A percentile compares a stretch with the other conserved stretches of the same genome.
These are phyloP conservation scores for Pantherophis guttatus DNA, from an alignment of 2,113 vertebrate species.

Conservation along the genomic window DNA sequence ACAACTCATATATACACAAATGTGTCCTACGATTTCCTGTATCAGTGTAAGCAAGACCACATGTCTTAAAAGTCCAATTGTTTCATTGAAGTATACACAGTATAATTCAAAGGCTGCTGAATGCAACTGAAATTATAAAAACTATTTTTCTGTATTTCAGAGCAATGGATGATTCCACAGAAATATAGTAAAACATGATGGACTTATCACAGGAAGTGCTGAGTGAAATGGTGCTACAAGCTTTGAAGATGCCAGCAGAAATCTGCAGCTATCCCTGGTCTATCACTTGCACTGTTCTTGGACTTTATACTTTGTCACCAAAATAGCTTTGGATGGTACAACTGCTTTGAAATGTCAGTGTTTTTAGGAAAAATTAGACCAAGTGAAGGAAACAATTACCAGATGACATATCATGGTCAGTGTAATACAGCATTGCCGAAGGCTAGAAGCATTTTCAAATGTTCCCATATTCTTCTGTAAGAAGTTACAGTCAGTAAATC, in stretches of 20 bases:
- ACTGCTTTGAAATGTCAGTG: background rate
- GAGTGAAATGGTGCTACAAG: background rate
- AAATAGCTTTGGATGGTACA: background rate
- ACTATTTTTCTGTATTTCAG: conserved; percentile 33
- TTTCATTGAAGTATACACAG: background rate
- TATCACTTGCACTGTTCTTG: fast-evolving
- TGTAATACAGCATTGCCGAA: background rate
- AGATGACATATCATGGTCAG: background rate
- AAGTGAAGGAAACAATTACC: fast-evolving
- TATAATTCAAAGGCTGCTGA: background rate
- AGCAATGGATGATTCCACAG: conserved; percentile 27
- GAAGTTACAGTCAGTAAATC: background rate
- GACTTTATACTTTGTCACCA: background rate
- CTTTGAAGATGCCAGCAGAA: fast-evolving
- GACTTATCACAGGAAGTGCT: background rate
- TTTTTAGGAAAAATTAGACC: fast-evolving
- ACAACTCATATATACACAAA: too few relatives aligned
- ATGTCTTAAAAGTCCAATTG: background rate
- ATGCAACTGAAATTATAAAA: background rate
- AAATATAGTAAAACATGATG: conserved; percentile 7
- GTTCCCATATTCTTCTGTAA: background rate
- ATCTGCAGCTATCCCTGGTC: background rate
- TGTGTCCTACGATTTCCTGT: background rate
- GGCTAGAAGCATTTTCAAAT: background rate
- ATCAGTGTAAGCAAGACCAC: background rate